Evolutionary conservation across 1,140 invertebrate species (phyloP).

Genomic region (Saccostrea glomerata): DNA sequence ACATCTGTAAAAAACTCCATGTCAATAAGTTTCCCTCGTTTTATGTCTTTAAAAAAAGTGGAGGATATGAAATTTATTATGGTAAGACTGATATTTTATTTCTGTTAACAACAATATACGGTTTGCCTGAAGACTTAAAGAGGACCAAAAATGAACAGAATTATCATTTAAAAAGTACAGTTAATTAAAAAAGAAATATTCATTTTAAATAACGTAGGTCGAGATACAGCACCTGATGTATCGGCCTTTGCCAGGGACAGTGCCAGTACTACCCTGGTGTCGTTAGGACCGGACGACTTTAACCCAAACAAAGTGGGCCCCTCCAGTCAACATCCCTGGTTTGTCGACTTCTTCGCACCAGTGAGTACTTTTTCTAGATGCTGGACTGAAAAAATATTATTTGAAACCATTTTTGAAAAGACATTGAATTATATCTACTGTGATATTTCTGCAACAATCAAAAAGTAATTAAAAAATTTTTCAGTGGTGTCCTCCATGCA

Average conservation of each 20-base stretch:
- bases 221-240: conserved; percentile 84
- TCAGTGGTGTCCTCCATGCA: conserved; percentile 90
- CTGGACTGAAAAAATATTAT: no score
- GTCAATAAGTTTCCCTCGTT: conserved; percentile 85
- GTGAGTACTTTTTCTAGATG: conserved; percentile 72
- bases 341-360: conserved; percentile 90
- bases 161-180: not conserved
- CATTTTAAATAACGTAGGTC: conserved; percentile 74
- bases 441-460: no score
- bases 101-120: not conserved
- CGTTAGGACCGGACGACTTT: conserved; percentile 84
- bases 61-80: conserved; percentile 87
- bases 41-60: conserved; percentile 85
- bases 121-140: not conserved
- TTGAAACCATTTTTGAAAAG: no score
- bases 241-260: conserved; percentile 86
- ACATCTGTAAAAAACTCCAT: conserved; percentile 81
- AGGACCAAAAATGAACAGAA: not conserved
- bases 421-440: no score
- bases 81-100: conserved; percentile 74
- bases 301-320: conserved; percentile 78
- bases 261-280: conserved; percentile 83
- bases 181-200: not conserved
- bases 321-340: conserved; percentile 81
- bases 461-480: not conserved